A percentile compares a stretch with the other conserved stretches of the same genome.
These are phyloP conservation scores for Trisateles emortualis DNA, from an alignment of 2,888 invertebrate genomes.

Conservation along the genomic window DNA sequence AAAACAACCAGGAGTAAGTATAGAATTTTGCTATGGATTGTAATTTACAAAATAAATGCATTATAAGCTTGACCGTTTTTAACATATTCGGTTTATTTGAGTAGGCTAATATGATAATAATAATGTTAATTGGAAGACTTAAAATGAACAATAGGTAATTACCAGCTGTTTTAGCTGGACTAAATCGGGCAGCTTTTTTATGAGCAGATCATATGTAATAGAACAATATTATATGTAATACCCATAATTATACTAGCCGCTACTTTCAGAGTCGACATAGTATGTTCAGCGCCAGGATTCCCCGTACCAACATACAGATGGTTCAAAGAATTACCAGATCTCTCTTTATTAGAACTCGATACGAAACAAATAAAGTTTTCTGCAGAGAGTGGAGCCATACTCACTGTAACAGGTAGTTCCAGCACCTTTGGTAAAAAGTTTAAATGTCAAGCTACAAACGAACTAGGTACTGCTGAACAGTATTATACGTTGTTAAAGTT, in stretches of 20 bases:
- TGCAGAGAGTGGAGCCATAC: conserved; percentile 56
- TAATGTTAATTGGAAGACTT: no score
- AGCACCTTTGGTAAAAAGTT: conserved; percentile 61
- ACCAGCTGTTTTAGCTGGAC: no score
- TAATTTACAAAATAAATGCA: not conserved
- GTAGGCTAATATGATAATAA: not conserved
- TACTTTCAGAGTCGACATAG: conserved; percentile 65
- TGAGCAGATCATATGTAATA: no score
- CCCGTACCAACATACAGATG: conserved; percentile 70
- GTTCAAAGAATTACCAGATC: conserved; percentile 60
- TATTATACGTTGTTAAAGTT: conserved; percentile 57
- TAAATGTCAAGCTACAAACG: conserved; percentile 67
- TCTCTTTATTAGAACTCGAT: conserved; percentile 59
- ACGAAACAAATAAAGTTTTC: conserved; percentile 55
- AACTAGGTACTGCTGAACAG: conserved; percentile 58
- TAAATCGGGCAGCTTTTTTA: no score
- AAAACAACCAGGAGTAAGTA: conserved; percentile 63
- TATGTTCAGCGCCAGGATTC: conserved; percentile 64
- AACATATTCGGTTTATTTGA: not conserved
- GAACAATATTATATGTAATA: no score
- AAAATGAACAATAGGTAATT: no score
- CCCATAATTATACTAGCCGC: not conserved
- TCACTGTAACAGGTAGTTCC: conserved; percentile 57
- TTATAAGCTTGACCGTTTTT: not conserved
- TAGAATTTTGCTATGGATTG: not conserved